Conservation (phyloP, 2,797 vertebrate genomes). For the Alcedo quadribrachys region DNA sequence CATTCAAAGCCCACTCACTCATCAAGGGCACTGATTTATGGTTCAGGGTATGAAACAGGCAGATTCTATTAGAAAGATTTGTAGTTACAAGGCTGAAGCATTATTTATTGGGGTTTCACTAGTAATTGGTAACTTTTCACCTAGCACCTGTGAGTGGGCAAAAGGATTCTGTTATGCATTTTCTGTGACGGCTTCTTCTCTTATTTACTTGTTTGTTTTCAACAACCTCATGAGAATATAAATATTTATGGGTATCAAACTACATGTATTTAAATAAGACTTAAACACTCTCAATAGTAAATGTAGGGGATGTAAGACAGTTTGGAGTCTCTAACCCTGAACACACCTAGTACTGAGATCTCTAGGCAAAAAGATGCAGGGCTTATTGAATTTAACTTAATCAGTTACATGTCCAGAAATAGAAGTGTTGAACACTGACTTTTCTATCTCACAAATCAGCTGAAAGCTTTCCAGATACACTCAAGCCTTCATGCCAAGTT, state of each 20-base stretch:
- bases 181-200: background rate
- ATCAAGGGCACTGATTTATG: slow-evolving; percentile 3
- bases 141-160: background rate
- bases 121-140: slow-evolving; percentile 5
- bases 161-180: background rate
- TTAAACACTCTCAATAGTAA: background rate
- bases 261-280: background rate
- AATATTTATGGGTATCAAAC: background rate
- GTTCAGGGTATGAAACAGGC: slow-evolving; percentile 18
- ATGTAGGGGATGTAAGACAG: background rate
- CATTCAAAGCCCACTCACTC: slow-evolving; percentile 31
- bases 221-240: background rate
- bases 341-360: background rate
- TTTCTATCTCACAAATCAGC: background rate
- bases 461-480: background rate
- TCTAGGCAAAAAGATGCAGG: background rate
- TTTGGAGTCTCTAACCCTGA: background rate
- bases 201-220: background rate
- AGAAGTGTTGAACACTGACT: background rate
- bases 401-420: background rate
- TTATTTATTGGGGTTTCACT: slow-evolving; percentile 16
- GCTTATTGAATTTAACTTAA: background rate
- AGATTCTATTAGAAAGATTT: slow-evolving; percentile 48
- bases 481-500: background rate
- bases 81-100: background rate